These are phyloP conservation scores for Neotragus pygmaeus DNA, from an alignment of 2,113 vertebrate genomes.

Conservation along the genomic window DNA sequence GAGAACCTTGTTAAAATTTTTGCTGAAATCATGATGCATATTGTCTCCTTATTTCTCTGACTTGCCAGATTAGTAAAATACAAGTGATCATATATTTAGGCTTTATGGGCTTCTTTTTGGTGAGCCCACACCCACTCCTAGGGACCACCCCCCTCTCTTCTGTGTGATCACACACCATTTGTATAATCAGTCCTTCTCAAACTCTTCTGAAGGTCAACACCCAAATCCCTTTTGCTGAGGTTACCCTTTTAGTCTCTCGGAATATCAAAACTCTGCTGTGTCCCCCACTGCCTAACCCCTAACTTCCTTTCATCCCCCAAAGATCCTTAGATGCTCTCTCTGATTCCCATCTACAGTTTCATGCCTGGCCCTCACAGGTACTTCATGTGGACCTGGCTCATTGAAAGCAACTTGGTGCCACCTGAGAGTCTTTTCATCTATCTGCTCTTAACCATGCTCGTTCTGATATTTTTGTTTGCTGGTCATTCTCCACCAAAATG, in stretches of 20 bases:
- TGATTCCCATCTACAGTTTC: not conserved
- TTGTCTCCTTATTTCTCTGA: not conserved
- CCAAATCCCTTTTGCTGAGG: not conserved
- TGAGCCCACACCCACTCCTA: not conserved
- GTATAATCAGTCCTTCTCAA: not conserved
- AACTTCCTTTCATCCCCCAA: not conserved
- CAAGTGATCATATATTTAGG: not conserved
- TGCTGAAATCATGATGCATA: not conserved
- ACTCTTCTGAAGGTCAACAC: not conserved
- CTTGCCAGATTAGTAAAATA: not conserved
- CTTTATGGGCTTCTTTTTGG: not conserved
- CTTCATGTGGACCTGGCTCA: not conserved
- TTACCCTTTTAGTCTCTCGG: not conserved
- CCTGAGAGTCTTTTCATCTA: not conserved
- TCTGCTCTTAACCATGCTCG: not conserved
- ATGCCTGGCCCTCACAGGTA: not conserved
- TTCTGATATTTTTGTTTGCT: not conserved
- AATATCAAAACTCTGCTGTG: not conserved
- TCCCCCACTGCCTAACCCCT: not conserved
- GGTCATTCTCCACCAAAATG: not conserved
- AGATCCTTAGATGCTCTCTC: not conserved
- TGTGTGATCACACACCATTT: not conserved
- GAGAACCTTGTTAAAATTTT: not conserved
- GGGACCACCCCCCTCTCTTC: not conserved
- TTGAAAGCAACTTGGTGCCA: not conserved